These are phyloP conservation scores for Abscondita cerata DNA, from an alignment of 2,888 invertebrate genomes.

Conservation along the genomic window DNA sequence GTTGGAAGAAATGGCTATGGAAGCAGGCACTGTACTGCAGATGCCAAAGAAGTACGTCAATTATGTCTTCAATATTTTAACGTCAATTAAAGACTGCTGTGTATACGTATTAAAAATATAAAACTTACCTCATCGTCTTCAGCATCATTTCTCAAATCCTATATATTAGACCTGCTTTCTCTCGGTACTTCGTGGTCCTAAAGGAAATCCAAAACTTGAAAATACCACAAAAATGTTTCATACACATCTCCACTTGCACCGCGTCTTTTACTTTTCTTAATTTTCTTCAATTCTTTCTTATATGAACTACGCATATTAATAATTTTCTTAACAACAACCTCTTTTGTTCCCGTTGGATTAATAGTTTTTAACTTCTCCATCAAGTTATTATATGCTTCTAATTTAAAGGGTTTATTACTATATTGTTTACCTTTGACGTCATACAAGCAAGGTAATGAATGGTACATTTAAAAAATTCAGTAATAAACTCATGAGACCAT, in stretches of 20 bases:
- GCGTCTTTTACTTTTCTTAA: neutral
- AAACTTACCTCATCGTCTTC: neutral
- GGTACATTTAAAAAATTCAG: neutral
- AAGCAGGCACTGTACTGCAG: neutral
- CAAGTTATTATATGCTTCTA: neutral
- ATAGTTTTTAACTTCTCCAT: neutral
- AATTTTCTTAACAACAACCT: neutral
- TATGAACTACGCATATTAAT: neutral
- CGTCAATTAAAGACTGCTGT: neutral
- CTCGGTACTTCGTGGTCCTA: neutral
- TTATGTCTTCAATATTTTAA: neutral
- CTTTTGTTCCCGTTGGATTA: neutral
- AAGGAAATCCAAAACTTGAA: neutral
- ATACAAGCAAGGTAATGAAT: neutral
- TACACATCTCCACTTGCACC: neutral
- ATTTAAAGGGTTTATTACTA: too few relatives aligned
- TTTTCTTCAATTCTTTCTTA: slow-evolving; percentile 1
- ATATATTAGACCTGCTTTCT: neutral
- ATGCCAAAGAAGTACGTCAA: neutral
- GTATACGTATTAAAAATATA: neutral
- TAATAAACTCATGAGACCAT: neutral
- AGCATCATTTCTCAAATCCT: neutral
- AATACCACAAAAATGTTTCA: too few relatives aligned
- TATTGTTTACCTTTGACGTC: neutral
- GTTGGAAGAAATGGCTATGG: neutral